Conservation (phyloP, 2,888 invertebrate species). For the Drosophila mimica region DNA sequence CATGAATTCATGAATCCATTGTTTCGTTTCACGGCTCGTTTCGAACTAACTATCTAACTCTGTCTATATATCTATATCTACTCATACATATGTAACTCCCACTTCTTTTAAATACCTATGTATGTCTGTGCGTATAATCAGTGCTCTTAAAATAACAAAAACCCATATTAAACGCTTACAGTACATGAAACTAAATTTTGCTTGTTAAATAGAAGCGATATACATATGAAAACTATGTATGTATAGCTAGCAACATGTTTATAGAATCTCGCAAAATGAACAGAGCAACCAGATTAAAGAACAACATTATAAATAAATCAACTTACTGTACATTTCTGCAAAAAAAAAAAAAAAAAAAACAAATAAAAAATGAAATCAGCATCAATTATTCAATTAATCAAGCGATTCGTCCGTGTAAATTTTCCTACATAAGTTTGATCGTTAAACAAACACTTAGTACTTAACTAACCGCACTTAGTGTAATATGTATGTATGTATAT, state of each 20-base stretch:
- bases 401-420: conserved; percentile 36
- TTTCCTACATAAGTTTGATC: conserved; percentile 27
- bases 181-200: conserved; percentile 60
- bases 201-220: conserved; percentile 28
- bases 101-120: conserved; percentile 23
- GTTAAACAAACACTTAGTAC: conserved; percentile 27
- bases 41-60: conserved; percentile 21
- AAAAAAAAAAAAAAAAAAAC: neutral
- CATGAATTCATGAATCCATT: conserved; percentile 42
- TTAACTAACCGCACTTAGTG: conserved; percentile 32
- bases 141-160: conserved; percentile 21
- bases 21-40: conserved; percentile 46
- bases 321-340: conserved; percentile 10
- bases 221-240: conserved; percentile 60
- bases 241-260: conserved; percentile 84
- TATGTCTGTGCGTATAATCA: conserved; percentile 47
- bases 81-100: conserved; percentile 25
- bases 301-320: conserved; percentile 28
- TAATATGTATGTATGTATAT: conserved; percentile 28
- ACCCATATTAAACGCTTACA: conserved; percentile 67
- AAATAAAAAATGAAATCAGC: neutral
- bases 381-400: neutral
- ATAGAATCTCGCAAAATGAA: conserved; percentile 57
- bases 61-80: conserved; percentile 34
- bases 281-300: conserved; percentile 41